phyloP scores from a whole-genome alignment of 37 sponge, comb jelly and placozoan species.

The Amphimedon queenslandica region DNA sequence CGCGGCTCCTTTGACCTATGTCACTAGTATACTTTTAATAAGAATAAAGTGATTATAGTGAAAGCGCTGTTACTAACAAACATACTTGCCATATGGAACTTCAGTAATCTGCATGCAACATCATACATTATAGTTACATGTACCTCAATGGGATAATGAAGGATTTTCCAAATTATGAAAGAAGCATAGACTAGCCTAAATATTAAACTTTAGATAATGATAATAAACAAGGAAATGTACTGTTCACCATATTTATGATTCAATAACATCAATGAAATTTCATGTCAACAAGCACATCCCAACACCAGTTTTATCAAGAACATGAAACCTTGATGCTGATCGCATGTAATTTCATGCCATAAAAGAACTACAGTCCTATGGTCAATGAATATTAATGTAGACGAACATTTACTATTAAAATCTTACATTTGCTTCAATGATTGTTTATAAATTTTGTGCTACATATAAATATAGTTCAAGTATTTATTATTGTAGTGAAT shows the following conservation, averaged over 20 bases:
- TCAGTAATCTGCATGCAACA: neutral
- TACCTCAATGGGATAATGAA: neutral
- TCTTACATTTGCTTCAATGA: neutral
- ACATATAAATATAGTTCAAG: conserved; percentile 6
- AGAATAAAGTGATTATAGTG: too few species aligned
- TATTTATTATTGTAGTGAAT: too few species aligned
- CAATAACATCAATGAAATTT: conserved; percentile 18
- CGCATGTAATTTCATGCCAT: conserved; percentile 12
- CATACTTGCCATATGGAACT: conserved; percentile 2
- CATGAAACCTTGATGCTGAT: conserved; percentile 10
- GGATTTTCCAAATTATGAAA: neutral
- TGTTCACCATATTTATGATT: conserved; percentile 26
- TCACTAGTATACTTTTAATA: too few species aligned
- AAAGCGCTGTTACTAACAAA: neutral
- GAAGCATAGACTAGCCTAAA: neutral
- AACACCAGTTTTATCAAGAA: conserved; percentile 31
- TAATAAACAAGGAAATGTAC: neutral
- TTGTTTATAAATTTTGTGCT: neutral
- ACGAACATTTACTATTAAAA: neutral
- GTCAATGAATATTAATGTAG: neutral
- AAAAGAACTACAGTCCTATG: conserved; percentile 17
- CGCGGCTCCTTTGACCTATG: too few species aligned
- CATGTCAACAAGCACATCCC: conserved; percentile 38
- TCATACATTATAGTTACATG: conserved; percentile 17
- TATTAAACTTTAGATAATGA: neutral